Evolutionary conservation across 2,888 invertebrate species (phyloP).

Genomic region (Coleophora flavipennella): DNA sequence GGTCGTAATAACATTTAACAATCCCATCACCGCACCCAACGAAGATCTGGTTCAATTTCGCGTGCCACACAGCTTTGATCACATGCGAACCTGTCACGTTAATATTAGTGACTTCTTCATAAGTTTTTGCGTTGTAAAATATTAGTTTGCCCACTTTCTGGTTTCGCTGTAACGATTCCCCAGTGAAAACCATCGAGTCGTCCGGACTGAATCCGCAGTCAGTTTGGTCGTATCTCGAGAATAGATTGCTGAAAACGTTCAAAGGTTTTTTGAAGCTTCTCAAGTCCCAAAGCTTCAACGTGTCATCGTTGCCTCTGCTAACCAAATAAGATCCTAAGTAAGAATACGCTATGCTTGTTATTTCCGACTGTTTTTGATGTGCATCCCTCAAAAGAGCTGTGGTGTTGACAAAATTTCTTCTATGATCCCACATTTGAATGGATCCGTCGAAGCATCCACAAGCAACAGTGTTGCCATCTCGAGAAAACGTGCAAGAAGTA

Average conservation of each 20-base stretch:
- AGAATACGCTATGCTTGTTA: slow-evolving; percentile 89
- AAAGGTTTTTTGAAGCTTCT: slow-evolving; percentile 86
- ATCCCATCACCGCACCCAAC: slow-evolving; percentile 93
- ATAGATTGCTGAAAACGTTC: slow-evolving; percentile 78
- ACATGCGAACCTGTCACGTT: slow-evolving; percentile 86
- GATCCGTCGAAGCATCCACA: slow-evolving; percentile 96
- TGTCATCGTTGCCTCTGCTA: slow-evolving; percentile 92
- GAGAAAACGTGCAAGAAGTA: slow-evolving; percentile 85
- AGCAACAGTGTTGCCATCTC: slow-evolving; percentile 90
- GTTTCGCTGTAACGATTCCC: slow-evolving; percentile 82
- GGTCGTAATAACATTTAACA: slow-evolving; percentile 93
- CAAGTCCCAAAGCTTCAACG: slow-evolving; percentile 95
- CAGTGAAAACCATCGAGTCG: slow-evolving; percentile 90
- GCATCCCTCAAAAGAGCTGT: slow-evolving; percentile 83
- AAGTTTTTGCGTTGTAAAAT: slow-evolving; percentile 86
- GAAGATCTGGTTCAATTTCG: slow-evolving; percentile 97
- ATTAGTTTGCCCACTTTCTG: slow-evolving; percentile 77
- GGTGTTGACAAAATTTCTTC: slow-evolving; percentile 92
- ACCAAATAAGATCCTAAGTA: slow-evolving; percentile 86
- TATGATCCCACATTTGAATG: slow-evolving; percentile 97
- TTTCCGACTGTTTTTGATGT: slow-evolving; percentile 85
- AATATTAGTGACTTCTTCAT: slow-evolving; percentile 81
- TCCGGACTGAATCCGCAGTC: slow-evolving; percentile 93
- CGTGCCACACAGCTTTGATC: slow-evolving; percentile 95
- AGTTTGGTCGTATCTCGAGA: slow-evolving; percentile 87